Evolutionary conservation across 2,888 invertebrate species (phyloP), one percentile per base, ranked within the genome.

Genomic region (Conus canariensis): DNA sequence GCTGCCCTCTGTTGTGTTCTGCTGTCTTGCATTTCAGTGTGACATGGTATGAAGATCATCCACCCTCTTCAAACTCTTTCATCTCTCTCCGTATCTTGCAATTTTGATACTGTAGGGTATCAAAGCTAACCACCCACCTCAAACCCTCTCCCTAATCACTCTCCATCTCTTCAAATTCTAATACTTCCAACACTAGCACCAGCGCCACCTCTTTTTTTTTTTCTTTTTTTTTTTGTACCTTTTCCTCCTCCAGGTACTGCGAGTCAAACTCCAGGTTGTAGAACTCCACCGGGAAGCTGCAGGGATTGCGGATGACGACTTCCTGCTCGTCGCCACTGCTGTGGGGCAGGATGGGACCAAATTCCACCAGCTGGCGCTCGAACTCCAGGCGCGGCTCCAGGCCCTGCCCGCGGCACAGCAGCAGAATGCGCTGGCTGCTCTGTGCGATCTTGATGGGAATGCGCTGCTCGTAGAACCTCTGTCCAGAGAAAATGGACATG

Each of bases 221-320:
- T 1, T 64, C 1, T 45, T 45, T 45, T 1, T 64, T 1, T 22
- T 1, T 22, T 0, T 22, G 22, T 70, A 96, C 96, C 95, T 95
- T 95, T 92, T 96, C 96, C 91, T 96, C 96, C 90, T 96, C 96
- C 67, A 96, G 92, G 91, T 96, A 96, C 25, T 91, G 90, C 59
- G 96, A 95, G 95, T 98, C 97, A 94, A 97, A 97, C 95, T 98
- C 97, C 30, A 97, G 96, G 95, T 97, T 97, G 94, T 97, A 97
- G 87, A 98, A 96, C 96, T 98, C 98, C 45, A 98, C 96, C 0
- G 98, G 97, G 95, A 97, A 97, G 8, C 97, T 95, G 91, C 97
- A 97, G 0, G 97, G 97, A 95, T 98, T 98, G 90, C 97, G 97
- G 10, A 98, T 95, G 7, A 97, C 97, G 91, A 98, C 97, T 92